Conservation (phyloP, 2,797 vertebrate genomes). For the Lemur catta region DNA sequence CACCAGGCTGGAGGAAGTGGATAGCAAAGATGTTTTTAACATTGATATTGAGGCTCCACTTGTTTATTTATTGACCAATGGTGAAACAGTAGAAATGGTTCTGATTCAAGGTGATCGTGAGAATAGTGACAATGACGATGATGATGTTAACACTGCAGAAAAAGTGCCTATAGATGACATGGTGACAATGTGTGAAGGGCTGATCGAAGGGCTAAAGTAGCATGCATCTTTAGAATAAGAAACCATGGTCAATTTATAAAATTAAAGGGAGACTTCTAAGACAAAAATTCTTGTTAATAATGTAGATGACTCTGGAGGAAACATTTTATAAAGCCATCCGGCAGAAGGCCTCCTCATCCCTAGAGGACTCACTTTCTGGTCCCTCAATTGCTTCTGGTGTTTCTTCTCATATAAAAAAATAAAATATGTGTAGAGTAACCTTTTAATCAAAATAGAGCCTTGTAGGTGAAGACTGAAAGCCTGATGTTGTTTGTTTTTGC, state of each 20-base stretch:
- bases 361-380: neutral
- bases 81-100: neutral
- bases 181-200: neutral
- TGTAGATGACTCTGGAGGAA: neutral
- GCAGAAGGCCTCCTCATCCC: neutral
- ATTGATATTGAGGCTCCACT: neutral
- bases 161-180: neutral
- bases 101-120: neutral
- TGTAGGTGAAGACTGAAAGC: neutral
- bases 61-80: neutral
- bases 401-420: neutral
- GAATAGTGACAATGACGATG: neutral
- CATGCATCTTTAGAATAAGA: neutral
- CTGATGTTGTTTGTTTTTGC: neutral
- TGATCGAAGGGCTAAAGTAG: neutral
- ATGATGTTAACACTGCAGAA: neutral
- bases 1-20: neutral
- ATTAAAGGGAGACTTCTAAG: neutral
- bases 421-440: neutral
- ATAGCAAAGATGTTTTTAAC: neutral
- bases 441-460: neutral
- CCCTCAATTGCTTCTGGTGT: neutral
- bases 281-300: neutral
- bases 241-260: neutral
- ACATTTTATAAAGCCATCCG: neutral